Evolutionary conservation across 2,888 invertebrate species (phyloP).

Genomic region (Diaprepes abbreviatus): DNA sequence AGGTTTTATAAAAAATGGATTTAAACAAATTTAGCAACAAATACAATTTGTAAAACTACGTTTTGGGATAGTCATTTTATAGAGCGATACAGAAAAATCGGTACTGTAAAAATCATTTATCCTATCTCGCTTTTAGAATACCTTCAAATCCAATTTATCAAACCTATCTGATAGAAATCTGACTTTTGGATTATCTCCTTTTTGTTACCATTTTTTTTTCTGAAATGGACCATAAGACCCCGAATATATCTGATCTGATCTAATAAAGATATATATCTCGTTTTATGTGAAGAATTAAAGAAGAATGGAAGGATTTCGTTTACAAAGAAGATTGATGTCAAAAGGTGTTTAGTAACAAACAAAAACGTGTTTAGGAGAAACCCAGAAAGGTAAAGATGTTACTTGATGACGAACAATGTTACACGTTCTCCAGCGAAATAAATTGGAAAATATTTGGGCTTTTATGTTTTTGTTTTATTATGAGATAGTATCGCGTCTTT

Average conservation of each 20-base stretch:
- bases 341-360: constrained; percentile 48
- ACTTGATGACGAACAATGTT: constrained; percentile 1
- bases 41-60: no score
- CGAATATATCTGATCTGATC: constrained; percentile 41
- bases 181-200: constrained; percentile 46
- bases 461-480: no score
- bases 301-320: constrained; percentile 39
- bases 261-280: constrained; percentile 49
- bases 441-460: not conserved
- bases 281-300: constrained; percentile 41
- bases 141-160: constrained; percentile 45
- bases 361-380: constrained; percentile 38
- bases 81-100: no score
- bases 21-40: no score
- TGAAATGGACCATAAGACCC: constrained; percentile 39
- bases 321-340: constrained; percentile 47
- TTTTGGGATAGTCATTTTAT: no score
- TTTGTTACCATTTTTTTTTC: constrained; percentile 41
- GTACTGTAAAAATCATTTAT: not conserved
- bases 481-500: no score
- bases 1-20: no score
- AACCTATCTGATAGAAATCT: constrained; percentile 42
- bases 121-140: constrained; percentile 31
- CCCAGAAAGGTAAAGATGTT: constrained; percentile 30
- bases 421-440: not conserved